Evolutionary conservation across 2,113 vertebrate genomes (phyloP).

Genomic region (Nothobranchius kuhntae): DNA sequence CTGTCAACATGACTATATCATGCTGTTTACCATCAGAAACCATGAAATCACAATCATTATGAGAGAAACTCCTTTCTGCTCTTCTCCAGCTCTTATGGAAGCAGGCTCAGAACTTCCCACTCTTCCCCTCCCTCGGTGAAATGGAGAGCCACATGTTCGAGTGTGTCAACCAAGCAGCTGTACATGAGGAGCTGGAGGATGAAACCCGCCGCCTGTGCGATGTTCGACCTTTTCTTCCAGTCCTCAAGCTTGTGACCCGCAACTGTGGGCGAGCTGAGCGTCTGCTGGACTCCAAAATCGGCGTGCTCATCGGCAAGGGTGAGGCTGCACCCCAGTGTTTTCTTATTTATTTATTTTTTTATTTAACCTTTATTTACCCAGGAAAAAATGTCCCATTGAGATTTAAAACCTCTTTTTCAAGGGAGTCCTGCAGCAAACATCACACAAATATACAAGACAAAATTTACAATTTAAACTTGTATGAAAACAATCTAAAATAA

Average conservation of each 20-base stretch:
- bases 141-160: conserved; percentile 98
- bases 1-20: background rate
- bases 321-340: conserved; percentile 31
- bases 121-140: conserved; percentile 91
- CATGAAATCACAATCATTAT: too few species aligned
- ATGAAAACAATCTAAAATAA: too few species aligned
- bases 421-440: too few species aligned
- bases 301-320: conserved; percentile 98
- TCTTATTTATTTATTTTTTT: too few species aligned
- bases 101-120: conserved; percentile 90
- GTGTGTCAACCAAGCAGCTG: conserved; percentile 95
- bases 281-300: conserved; percentile 93
- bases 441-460: too few species aligned
- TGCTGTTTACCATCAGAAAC: background rate
- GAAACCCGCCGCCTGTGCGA: conserved; percentile 93
- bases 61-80: conserved; percentile 8
- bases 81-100: conserved; percentile 92
- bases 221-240: conserved; percentile 93
- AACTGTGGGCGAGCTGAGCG: conserved; percentile 93
- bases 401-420: too few species aligned
- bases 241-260: conserved; percentile 91
- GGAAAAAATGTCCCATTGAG: too few species aligned
- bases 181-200: conserved; percentile 95
- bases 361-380: too few species aligned
- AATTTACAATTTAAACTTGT: too few species aligned